Conservation (phyloP, 2,888 invertebrate genomes). For the Melanostoma mellinum region DNA sequence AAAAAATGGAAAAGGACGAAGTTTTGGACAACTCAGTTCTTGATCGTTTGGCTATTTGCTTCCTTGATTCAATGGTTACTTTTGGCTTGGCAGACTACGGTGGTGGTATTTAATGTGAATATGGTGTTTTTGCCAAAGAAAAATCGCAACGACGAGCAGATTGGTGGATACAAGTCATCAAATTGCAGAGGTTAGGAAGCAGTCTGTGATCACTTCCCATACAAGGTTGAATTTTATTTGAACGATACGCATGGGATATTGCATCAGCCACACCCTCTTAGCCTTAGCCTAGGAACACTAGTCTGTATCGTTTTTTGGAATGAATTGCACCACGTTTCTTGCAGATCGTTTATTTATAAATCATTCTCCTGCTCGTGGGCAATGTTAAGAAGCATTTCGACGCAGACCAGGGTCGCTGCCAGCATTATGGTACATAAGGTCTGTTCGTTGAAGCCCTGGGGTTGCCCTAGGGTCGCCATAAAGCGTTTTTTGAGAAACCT, state of each 20-base stretch:
- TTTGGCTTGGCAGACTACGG: conserved; percentile 98
- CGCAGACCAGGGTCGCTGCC: conserved; percentile 90
- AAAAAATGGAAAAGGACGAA: conserved; percentile 98
- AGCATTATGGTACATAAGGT: conserved; percentile 96
- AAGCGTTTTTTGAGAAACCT: too few species aligned
- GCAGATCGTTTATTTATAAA: conserved; percentile 98
- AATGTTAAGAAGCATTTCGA: conserved; percentile 89
- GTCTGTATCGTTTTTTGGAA: conserved; percentile 94
- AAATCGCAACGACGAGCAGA: conserved; percentile 97
- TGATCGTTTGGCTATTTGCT: conserved; percentile 98
- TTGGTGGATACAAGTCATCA: conserved; percentile 97
- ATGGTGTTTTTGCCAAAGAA: conserved; percentile 98
- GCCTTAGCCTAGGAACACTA: conserved; percentile 98
- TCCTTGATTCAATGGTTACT: conserved; percentile 99
- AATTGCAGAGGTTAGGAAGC: conserved; percentile 94
- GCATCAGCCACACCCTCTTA: conserved; percentile 99
- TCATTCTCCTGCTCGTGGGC: conserved; percentile 93
- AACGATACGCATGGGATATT: conserved; percentile 98
- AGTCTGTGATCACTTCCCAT: conserved; percentile 92
- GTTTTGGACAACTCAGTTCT: conserved; percentile 99
- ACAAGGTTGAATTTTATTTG: conserved; percentile 98
- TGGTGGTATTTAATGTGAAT: conserved; percentile 98
- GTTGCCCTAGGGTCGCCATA: too few species aligned
- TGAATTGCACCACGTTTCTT: conserved; percentile 96
- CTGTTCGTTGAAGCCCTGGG: too few species aligned